Base-by-base conservation (phyloP, 2,797 vertebrate species). In the Eupleurogrammus muticus region DNA sequence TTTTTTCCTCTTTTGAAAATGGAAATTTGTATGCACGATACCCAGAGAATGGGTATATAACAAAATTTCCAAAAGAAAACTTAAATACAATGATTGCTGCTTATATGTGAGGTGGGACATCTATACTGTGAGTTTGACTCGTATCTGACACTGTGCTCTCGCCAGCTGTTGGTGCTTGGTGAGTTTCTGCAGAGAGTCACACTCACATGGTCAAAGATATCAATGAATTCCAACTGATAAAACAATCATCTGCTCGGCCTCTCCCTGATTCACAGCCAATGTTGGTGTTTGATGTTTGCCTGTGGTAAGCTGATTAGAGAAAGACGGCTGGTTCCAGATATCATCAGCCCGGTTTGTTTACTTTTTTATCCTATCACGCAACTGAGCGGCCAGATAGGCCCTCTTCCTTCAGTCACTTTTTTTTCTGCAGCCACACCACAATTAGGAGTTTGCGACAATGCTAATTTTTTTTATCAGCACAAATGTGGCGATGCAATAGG, bases 171-270 rank as follows among this genome's bases (percentile, higher is more conserved):
- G 84, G 85, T 66, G 75, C 64, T 53, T 46, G 62, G 47, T 80
- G 71, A 79, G 81, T 66, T 83, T 76, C 70, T 77, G 65, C 73
- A 78, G 67, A 24, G 1, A 75, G 77, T 81, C 80, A 75, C 73
- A 76, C 74, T 87, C 66, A 70, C 73, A 72, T 65, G 70, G 57
- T 51, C 59, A 47, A 58, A 68, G 85, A 84, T 92, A 93, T 91
- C 91, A 77, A 62, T 54, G n/a, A 90, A 92, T 91, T 93, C 89
- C 92, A 87, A 87, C 90, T 89, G 93, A 94, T 93, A 93, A 92
- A 93, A 84, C 90, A 87, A 91, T 93, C 91, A 85, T 86, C 81
- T 74, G 80, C 84, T 86, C 80, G 76, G 81, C 75, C 84, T 90
- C 86, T 70, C 80, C 80, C 85, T 90, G 86, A 87, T 89, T 76